Conservation (phyloP, 2,113 vertebrate species). For the Numida meleagris region DNA sequence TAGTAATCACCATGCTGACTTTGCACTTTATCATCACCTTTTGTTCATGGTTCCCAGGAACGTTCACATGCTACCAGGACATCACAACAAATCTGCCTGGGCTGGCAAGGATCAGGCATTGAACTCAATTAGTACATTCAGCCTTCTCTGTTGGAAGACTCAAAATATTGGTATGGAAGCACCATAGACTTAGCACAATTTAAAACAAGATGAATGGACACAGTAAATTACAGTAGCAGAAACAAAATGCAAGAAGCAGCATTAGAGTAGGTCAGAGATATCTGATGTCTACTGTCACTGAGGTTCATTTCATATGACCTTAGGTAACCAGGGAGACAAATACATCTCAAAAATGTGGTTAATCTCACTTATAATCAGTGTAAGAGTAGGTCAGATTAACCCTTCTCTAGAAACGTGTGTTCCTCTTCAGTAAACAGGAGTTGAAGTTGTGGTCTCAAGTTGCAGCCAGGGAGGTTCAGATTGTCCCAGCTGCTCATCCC, state of each 20-base stretch:
- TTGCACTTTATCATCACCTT: not conserved
- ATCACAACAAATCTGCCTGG: not conserved
- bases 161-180: not conserved
- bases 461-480: not conserved
- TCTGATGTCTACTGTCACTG: fast-evolving
- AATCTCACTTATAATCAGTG: conserved; percentile 1
- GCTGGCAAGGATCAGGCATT: not conserved
- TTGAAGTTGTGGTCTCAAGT: not conserved
- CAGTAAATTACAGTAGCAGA: not conserved
- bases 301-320: not conserved
- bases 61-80: not conserved
- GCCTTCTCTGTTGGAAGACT: not conserved
- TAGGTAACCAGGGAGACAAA: not conserved
- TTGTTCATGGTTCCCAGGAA: not conserved
- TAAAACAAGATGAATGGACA: not conserved
- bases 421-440: not conserved
- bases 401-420: not conserved
- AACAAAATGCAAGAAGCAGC: not conserved
- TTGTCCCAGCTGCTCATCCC: fast-evolving
- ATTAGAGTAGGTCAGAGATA: not conserved
- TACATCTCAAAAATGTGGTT: not conserved
- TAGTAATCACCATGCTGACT: not conserved
- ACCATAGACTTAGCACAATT: not conserved
- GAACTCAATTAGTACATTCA: not conserved
- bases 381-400: conserved; percentile 35